Conservation (phyloP, 2,797 vertebrate genomes). For the Pseudochirops cupreus region DNA sequence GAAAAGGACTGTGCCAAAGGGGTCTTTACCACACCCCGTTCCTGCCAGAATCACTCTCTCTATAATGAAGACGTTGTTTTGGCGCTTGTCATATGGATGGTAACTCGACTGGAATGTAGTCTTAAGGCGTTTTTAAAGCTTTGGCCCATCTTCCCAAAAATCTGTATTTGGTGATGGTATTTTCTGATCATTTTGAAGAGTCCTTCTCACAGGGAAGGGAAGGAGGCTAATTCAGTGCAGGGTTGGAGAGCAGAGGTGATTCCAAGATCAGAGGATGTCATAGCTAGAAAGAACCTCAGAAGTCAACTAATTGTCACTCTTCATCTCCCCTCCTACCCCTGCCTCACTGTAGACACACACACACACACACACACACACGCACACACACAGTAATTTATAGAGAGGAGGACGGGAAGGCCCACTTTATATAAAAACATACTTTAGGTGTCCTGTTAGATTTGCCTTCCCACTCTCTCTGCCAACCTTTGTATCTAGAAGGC, state of each 20-base stretch:
- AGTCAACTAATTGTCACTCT: not conserved
- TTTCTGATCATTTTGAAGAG: not conserved
- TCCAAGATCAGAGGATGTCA: not conserved
- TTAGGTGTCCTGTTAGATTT: not conserved
- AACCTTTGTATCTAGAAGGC: not conserved
- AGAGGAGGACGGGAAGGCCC: not conserved
- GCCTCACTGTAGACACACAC: too few relatives aligned
- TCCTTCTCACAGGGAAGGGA: not conserved
- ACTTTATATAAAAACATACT: not conserved
- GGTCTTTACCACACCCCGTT: constrained; percentile 57
- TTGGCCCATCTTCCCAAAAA: not conserved
- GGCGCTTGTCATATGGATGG: constrained; percentile 10
- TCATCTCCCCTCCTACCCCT: not conserved
- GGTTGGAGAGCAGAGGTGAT: not conserved
- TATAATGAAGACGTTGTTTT: not conserved
- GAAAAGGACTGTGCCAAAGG: constrained; percentile 57
- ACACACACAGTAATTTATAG: not conserved
- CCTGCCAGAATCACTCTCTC: not conserved
- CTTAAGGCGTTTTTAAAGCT: not conserved
- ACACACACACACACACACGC: too few relatives aligned
- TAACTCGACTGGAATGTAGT: not conserved
- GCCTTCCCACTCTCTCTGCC: not conserved
- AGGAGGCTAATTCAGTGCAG: not conserved
- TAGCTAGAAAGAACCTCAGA: not conserved
- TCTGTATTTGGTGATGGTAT: not conserved